Evolutionary conservation across 2,888 invertebrate genomes (phyloP).

Genomic region (Epinotia demarniana): DNA sequence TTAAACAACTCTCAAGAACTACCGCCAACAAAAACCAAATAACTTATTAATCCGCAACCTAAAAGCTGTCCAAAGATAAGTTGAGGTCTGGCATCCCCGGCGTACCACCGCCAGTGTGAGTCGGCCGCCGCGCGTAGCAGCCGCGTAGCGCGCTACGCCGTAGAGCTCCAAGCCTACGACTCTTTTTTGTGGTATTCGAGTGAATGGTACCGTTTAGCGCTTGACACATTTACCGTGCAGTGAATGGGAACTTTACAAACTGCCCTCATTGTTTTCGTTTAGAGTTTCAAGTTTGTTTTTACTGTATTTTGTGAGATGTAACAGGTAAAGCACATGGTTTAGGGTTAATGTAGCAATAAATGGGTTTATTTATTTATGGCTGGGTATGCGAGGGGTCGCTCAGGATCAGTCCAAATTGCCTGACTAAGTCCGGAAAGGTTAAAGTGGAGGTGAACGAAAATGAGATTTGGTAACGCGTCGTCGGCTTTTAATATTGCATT

Average conservation of each 20-base stretch:
- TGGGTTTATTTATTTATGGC: constrained; percentile 6
- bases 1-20: constrained; percentile 9
- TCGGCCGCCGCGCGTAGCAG: constrained; percentile 55
- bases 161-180: constrained; percentile 40
- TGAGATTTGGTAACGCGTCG: neutral
- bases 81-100: constrained; percentile 63
- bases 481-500: neutral
- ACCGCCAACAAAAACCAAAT: constrained; percentile 13
- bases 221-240: constrained; percentile 45
- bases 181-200: constrained; percentile 49
- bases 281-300: constrained; percentile 1
- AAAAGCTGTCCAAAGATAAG: constrained; percentile 46
- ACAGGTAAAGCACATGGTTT: constrained; percentile 35
- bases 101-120: constrained; percentile 59
- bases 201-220: constrained; percentile 44
- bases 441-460: neutral
- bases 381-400: neutral
- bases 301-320: constrained; percentile 14
- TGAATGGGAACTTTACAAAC: constrained; percentile 42
- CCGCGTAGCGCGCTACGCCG: constrained; percentile 63
- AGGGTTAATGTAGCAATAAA: neutral
- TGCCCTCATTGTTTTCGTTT: constrained; percentile 21
- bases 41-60: constrained; percentile 27
- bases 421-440: constrained; percentile 8
- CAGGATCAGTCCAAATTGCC: constrained; percentile 5